phyloP scores from a whole-genome alignment of 2,888 invertebrate genomes.

The Lasioglossum morio region DNA sequence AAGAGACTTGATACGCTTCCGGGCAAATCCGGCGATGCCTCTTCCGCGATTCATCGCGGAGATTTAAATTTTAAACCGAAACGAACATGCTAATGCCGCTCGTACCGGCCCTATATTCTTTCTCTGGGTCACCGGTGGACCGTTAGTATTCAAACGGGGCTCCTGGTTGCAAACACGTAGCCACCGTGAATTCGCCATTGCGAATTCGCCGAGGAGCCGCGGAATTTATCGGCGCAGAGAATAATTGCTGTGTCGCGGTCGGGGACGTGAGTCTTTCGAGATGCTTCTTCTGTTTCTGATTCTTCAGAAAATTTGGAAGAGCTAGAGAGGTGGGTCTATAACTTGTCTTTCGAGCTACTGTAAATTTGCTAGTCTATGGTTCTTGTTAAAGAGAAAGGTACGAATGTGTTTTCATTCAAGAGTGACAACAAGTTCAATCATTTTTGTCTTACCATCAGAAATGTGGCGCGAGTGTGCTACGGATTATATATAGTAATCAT shows the following conservation, averaged over 20 bases:
- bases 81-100: conserved; percentile 68
- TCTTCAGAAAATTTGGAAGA: neutral
- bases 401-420: neutral
- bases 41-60: conserved; percentile 55
- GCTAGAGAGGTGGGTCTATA: neutral
- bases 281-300: neutral
- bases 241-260: neutral
- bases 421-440: no score
- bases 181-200: conserved; percentile 1
- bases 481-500: neutral
- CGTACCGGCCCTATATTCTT: conserved; percentile 30
- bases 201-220: neutral
- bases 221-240: neutral
- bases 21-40: conserved; percentile 24
- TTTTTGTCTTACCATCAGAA: neutral
- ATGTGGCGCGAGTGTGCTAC: no score
- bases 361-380: neutral
- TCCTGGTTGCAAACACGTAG: conserved; percentile 17
- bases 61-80: conserved; percentile 74
- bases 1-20: conserved; percentile 68
- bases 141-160: conserved; percentile 62
- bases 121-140: conserved; percentile 75
- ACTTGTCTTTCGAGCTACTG: neutral
- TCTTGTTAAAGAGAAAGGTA: neutral
- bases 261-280: neutral